Conservation (phyloP, 2,888 invertebrate genomes). For the Smittia aterrima region DNA sequence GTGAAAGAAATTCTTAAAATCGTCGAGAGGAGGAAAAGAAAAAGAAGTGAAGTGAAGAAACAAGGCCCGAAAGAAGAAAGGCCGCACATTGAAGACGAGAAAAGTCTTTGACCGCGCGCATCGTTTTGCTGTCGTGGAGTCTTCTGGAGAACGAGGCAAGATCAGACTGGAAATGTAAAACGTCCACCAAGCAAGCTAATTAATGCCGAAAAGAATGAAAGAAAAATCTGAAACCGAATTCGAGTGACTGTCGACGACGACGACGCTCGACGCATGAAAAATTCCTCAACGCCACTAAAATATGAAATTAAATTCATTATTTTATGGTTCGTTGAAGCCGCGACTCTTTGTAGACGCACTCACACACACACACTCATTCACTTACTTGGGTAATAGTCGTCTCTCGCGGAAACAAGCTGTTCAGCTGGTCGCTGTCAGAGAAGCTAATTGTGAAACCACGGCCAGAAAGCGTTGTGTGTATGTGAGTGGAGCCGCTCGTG, state of each 20-base stretch:
- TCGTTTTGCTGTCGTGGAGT: neutral
- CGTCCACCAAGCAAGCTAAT: neutral
- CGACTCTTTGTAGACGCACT: neutral
- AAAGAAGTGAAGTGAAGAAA: too few species aligned
- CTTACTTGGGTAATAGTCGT: too few species aligned
- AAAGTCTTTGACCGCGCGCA: constrained; percentile 39
- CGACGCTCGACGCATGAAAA: constrained; percentile 13
- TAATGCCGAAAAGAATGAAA: neutral
- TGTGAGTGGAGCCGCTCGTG: constrained; percentile 14
- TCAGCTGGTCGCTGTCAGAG: constrained; percentile 30
- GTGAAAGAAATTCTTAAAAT: constrained; percentile 2
- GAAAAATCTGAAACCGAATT: neutral
- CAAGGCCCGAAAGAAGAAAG: neutral
- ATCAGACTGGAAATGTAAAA: constrained; percentile 3
- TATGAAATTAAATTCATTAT: constrained; percentile 40
- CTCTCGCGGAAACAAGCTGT: neutral
- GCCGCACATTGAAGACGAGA: constrained; percentile 36
- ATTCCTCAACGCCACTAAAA: constrained; percentile 37
- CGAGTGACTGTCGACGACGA: neutral
- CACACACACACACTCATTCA: constrained; percentile 9
- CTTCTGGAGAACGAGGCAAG: neutral
- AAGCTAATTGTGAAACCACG: constrained; percentile 14
- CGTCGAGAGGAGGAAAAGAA: neutral
- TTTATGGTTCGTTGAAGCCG: constrained; percentile 39
- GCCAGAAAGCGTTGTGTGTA: neutral